phyloP scores from a whole-genome alignment of 2,113 vertebrate species.

The Mystacornis crossleyi region DNA sequence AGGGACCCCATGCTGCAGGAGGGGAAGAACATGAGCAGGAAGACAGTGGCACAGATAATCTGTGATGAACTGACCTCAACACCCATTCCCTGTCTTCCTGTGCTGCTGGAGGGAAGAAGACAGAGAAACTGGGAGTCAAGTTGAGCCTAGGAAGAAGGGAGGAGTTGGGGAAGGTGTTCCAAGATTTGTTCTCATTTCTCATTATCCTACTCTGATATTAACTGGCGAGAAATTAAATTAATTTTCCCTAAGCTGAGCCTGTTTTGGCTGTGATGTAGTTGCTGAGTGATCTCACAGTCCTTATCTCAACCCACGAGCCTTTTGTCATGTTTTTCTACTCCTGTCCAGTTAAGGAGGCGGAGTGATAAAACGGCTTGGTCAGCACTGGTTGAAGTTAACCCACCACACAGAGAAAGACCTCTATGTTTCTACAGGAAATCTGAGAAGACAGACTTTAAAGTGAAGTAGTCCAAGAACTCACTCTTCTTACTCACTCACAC shows the following conservation, averaged over 20 bases:
- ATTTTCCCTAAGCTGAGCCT: background rate
- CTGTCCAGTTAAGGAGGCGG: background rate
- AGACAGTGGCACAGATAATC: background rate
- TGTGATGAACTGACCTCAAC: background rate
- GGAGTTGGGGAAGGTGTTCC: background rate
- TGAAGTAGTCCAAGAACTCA: background rate
- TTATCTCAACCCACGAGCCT: accelerated
- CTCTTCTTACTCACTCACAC: background rate
- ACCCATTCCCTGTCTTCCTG: background rate
- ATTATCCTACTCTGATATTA: background rate
- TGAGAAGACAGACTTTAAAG: background rate
- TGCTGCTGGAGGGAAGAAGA: accelerated
- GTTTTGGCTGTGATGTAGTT: background rate
- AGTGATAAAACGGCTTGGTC: background rate
- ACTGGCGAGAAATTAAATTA: background rate
- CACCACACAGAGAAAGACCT: background rate
- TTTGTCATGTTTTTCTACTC: background rate
- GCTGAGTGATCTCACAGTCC: background rate
- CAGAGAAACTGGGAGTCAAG: background rate
- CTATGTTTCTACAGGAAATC: background rate
- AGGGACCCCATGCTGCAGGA: background rate
- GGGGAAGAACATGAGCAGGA: background rate
- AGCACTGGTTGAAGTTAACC: background rate
- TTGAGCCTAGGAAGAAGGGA: background rate
- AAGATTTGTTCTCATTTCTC: background rate